phyloP scores from a whole-genome alignment of 1,140 invertebrate genomes.

The Sogatella furcifera region DNA sequence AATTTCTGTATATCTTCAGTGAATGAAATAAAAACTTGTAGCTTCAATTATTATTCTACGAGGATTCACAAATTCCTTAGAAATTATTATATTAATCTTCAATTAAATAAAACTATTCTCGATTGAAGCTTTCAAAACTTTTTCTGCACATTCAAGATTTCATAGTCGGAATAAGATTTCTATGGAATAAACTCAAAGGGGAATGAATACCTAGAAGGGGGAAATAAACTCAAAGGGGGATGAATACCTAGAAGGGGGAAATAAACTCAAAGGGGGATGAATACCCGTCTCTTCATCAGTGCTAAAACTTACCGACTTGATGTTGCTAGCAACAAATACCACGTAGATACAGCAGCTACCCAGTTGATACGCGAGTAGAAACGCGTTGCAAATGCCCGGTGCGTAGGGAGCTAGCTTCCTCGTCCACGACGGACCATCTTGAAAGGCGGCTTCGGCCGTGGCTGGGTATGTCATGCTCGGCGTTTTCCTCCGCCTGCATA shows the following conservation, averaged over 20 bases:
- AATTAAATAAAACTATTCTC: too few relatives aligned
- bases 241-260: too few relatives aligned
- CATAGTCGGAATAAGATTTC: too few relatives aligned
- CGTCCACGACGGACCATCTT: constrained; percentile 45
- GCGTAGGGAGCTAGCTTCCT: constrained; percentile 39
- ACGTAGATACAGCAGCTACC: constrained; percentile 85
- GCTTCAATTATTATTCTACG: too few relatives aligned
- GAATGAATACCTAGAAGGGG: too few relatives aligned
- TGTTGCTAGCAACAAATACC: constrained; percentile 68
- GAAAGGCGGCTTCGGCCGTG: constrained; percentile 54
- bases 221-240: too few relatives aligned
- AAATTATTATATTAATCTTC: constrained; percentile 38
- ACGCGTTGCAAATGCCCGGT: constrained; percentile 46
- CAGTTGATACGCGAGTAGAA: constrained; percentile 70
- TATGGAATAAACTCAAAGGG: too few relatives aligned
- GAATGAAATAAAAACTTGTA: too few relatives aligned
- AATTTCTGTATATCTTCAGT: too few relatives aligned
- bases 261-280: too few relatives aligned
- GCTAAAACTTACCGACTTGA: constrained; percentile 40
- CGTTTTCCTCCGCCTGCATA: constrained; percentile 53
- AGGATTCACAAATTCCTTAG: constrained; percentile 53
- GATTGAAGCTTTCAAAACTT: not conserved
- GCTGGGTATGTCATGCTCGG: constrained; percentile 58
- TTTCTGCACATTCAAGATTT: not conserved
- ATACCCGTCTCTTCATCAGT: too few relatives aligned